A percentile compares a stretch with the other conserved stretches of the same genome.
phyloP scores from a whole-genome alignment of 2,888 invertebrate genomes.

The Dorcus parallelipipedus region DNA sequence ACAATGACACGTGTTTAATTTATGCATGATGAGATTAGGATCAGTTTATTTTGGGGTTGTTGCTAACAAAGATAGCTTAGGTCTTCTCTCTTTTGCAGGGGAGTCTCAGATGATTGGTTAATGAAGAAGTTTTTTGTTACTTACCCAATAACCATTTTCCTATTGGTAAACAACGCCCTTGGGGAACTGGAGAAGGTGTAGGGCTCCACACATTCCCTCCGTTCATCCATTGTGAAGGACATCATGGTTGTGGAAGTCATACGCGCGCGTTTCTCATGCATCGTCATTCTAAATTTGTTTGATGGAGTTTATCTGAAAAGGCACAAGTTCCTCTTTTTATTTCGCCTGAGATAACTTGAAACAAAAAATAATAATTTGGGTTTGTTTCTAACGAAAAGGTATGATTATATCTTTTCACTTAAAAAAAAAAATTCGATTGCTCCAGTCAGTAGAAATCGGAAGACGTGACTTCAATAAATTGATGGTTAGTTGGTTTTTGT shows the following conservation, averaged over 20 bases:
- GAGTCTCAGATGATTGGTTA: too few relatives aligned
- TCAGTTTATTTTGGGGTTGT: background rate
- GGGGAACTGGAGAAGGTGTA: constrained; percentile 63
- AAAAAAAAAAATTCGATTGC: too few relatives aligned
- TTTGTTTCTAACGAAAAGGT: too few relatives aligned
- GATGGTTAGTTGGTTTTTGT: too few relatives aligned
- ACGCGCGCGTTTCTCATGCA: constrained; percentile 18
- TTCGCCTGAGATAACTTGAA: too few relatives aligned
- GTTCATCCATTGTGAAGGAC: constrained; percentile 8
- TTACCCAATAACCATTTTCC: constrained; percentile 50
- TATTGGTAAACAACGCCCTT: constrained; percentile 58
- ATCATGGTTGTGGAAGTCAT: constrained; percentile 12
- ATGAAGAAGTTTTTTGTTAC: constrained; percentile 9
- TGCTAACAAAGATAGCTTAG: background rate
- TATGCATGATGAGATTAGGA: too few relatives aligned
- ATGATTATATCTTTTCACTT: too few relatives aligned
- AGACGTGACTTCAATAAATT: too few relatives aligned
- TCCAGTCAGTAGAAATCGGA: too few relatives aligned
- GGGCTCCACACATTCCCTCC: constrained; percentile 36
- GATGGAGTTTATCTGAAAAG: constrained; percentile 1
- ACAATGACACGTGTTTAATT: too few relatives aligned
- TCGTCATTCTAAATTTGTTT: constrained; percentile 24
- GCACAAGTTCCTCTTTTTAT: too few relatives aligned
- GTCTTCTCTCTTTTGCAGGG: background rate
- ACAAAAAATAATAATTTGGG: too few relatives aligned